A percentile compares a stretch with the other conserved stretches of the same genome.
Evolutionary conservation across 2,797 vertebrate species (phyloP).

Genomic region (Prunella strophiata): DNA sequence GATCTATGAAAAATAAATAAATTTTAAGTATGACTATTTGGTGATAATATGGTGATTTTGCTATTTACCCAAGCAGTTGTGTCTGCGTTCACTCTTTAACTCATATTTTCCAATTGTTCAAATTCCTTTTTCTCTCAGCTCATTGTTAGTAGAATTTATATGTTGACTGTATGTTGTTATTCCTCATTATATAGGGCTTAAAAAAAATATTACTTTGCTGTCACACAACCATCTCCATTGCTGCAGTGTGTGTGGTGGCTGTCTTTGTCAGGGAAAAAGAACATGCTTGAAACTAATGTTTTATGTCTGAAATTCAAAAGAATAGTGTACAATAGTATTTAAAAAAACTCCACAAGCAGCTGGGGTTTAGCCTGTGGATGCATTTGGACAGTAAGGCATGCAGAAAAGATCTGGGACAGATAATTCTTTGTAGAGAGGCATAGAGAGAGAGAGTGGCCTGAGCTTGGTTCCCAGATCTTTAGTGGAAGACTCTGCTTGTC

Average conservation of each 20-base stretch:
- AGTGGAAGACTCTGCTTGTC: neutral
- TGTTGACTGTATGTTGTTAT: neutral
- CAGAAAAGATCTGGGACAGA: neutral
- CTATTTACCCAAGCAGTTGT: neutral
- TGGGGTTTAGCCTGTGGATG: neutral
- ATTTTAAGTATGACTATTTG: neutral
- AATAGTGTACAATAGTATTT: neutral
- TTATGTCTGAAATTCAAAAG: conserved; percentile 9
- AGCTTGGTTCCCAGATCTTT: neutral
- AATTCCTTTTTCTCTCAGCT: neutral
- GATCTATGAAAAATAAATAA: neutral
- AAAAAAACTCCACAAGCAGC: neutral
- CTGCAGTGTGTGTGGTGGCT: neutral
- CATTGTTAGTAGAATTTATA: neutral
- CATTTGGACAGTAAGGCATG: neutral
- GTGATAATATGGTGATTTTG: neutral
- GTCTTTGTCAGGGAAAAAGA: neutral
- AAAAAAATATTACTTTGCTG: neutral
- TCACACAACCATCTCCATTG: neutral
- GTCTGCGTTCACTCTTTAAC: neutral
- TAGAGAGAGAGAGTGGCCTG: neutral
- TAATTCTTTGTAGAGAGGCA: neutral
- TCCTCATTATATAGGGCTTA: neutral
- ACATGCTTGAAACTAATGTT: neutral
- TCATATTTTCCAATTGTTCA: neutral